phyloP scores from a whole-genome alignment of 1,140 invertebrate genomes.

The Chelonus insularis region DNA sequence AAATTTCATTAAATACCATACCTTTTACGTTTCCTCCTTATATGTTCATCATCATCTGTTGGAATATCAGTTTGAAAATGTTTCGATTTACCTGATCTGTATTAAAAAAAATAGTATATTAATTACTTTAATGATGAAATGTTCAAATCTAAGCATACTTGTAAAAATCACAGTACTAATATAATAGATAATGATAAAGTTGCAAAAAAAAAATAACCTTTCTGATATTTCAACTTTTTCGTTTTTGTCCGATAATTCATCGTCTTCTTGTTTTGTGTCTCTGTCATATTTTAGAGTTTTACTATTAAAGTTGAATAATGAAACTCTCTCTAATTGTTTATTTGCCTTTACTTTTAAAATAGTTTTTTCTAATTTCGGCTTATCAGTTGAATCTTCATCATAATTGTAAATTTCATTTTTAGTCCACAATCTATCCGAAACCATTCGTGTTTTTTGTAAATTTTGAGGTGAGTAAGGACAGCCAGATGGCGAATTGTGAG shows the following conservation, averaged over 20 bases:
- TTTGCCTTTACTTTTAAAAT: neutral
- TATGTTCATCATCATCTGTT: no score
- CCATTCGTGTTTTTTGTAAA: conserved; percentile 64
- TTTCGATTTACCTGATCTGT: no score
- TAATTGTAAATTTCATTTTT: conserved; percentile 49
- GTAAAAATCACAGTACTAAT: no score
- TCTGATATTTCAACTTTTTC: conserved; percentile 46
- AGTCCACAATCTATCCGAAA: conserved; percentile 62
- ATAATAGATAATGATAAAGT: neutral
- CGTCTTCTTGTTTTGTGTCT: conserved; percentile 51
- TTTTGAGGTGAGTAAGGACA: conserved; percentile 84
- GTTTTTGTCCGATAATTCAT: conserved; percentile 47
- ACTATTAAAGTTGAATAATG: conserved; percentile 34
- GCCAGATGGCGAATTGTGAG: conserved; percentile 74
- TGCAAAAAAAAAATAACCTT: conserved; percentile 35
- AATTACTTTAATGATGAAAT: conserved; percentile 15
- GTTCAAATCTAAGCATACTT: no score
- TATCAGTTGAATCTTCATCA: conserved; percentile 48
- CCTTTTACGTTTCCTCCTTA: no score
- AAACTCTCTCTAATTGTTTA: conserved; percentile 42
- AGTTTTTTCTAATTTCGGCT: conserved; percentile 41
- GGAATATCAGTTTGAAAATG: no score
- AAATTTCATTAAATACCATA: no score
- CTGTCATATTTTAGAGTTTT: conserved; percentile 45
- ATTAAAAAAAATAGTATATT: conserved; percentile 26